Conservation (phyloP, 1,140 invertebrate genomes). For the Apis florea region DNA sequence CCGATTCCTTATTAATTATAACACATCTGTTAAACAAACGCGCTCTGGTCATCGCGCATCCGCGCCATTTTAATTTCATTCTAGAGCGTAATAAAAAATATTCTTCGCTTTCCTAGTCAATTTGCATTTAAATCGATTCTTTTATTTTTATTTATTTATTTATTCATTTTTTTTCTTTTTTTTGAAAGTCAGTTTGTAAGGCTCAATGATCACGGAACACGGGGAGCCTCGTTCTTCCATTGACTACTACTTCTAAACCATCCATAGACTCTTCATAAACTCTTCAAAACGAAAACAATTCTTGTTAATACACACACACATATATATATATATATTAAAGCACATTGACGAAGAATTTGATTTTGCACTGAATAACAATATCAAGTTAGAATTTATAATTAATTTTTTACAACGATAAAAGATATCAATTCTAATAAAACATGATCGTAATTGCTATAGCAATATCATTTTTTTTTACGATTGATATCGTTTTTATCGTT, state of each 20-base stretch:
- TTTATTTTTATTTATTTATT: too few species aligned
- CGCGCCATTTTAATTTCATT: neutral
- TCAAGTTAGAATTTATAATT: neutral
- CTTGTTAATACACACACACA: neutral
- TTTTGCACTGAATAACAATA: neutral
- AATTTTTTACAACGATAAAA: neutral
- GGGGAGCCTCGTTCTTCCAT: conserved; percentile 2
- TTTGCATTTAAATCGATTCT: neutral
- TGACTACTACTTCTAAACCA: neutral
- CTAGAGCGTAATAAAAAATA: conserved; percentile 55
- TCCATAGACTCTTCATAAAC: neutral
- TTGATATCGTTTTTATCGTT: neutral
- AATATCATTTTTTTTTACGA: neutral
- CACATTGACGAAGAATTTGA: neutral
- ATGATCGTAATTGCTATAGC: neutral
- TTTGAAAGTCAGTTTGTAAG: neutral
- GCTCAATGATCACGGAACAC: conserved; percentile 6
- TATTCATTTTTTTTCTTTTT: neutral
- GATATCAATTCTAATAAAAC: neutral
- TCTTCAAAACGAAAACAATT: conserved; percentile 14
- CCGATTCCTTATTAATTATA: neutral
- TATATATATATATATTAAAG: neutral
- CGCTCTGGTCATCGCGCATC: conserved; percentile 5
- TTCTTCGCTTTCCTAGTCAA: conserved; percentile 19
- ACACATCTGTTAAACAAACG: conserved; percentile 9